A percentile compares a stretch with the other conserved stretches of the same genome.
phyloP scores from a whole-genome alignment of 2,888 invertebrate species.

The Gandaritis pyraliata region DNA sequence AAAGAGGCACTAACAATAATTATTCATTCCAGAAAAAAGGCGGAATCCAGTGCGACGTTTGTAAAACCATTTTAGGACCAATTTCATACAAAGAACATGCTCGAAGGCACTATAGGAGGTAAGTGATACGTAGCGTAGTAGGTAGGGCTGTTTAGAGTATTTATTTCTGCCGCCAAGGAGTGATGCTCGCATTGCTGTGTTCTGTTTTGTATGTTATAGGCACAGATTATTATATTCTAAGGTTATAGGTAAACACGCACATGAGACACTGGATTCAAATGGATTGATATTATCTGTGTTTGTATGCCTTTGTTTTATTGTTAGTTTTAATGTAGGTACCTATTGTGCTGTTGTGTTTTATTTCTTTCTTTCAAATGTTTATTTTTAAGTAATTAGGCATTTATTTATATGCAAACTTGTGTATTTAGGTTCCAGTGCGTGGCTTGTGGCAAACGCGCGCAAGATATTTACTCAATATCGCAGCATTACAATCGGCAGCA shows the following conservation, averaged over 20 bases:
- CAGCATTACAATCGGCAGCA: constrained; percentile 68
- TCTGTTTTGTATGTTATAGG: too few relatives aligned
- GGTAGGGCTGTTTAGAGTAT: too few relatives aligned
- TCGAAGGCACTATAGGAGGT: constrained; percentile 67
- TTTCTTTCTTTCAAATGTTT: too few relatives aligned
- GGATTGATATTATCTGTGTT: too few relatives aligned
- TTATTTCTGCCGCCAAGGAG: background rate
- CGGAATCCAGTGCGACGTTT: constrained; percentile 57
- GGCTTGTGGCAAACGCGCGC: constrained; percentile 59
- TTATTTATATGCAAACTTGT: constrained; percentile 1
- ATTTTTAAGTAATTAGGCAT: too few relatives aligned
- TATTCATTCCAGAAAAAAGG: constrained; percentile 50
- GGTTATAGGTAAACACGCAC: too few relatives aligned
- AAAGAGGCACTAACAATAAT: background rate
- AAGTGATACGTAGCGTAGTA: constrained; percentile 1
- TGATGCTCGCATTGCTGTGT: background rate
- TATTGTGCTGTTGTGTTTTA: too few relatives aligned
- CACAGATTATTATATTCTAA: too few relatives aligned
- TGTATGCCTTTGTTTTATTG: too few relatives aligned
- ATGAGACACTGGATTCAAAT: too few relatives aligned
- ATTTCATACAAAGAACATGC: constrained; percentile 62
- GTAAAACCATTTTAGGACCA: constrained; percentile 61
- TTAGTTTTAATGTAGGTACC: too few relatives aligned
- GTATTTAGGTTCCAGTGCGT: constrained; percentile 61
- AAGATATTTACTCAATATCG: constrained; percentile 55